These are phyloP conservation scores for Megaleporinus macrocephalus DNA, from an alignment of 2,113 vertebrate species.

Conservation along the genomic window DNA sequence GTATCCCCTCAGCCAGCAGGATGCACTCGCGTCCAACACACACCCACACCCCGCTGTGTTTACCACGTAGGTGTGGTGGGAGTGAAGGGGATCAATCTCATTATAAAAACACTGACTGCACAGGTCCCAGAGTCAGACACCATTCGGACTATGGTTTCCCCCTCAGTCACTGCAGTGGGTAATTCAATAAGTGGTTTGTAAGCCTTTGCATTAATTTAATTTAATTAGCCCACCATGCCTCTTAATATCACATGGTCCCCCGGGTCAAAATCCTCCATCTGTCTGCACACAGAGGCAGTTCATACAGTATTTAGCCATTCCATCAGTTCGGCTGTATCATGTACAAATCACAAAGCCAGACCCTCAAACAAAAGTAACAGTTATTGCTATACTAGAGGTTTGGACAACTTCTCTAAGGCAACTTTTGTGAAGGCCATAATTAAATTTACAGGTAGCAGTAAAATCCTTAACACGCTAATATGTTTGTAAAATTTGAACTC, in stretches of 20 bases:
- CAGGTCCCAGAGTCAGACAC: slow-evolving; percentile 19
- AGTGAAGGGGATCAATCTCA: slow-evolving; percentile 47
- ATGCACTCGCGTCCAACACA: neutral
- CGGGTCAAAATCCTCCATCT: slow-evolving; percentile 18
- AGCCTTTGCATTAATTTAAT: slow-evolving; percentile 48
- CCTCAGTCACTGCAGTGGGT: slow-evolving; percentile 18
- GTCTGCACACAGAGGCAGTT: neutral
- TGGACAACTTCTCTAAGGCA: too few species aligned
- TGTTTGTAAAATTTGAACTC: too few species aligned
- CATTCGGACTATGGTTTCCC: neutral
- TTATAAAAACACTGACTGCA: slow-evolving; percentile 50
- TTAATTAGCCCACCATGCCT: slow-evolving; percentile 44
- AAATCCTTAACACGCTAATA: too few species aligned
- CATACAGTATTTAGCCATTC: neutral
- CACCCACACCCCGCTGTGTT: slow-evolving; percentile 14
- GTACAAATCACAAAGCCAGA: neutral
- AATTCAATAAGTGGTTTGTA: slow-evolving; percentile 59
- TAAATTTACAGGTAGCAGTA: too few species aligned
- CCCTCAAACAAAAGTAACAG: neutral
- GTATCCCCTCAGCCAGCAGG: neutral
- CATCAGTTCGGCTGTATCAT: neutral
- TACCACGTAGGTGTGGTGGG: slow-evolving; percentile 37
- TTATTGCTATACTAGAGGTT: too few species aligned
- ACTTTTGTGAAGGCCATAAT: too few species aligned
- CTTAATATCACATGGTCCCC: slow-evolving; percentile 44